Percentiles rank a stretch among this genome's conserved stretches.
Conservation (phyloP, 1,140 invertebrate genomes). For the Heliconius hewitsoni region DNA sequence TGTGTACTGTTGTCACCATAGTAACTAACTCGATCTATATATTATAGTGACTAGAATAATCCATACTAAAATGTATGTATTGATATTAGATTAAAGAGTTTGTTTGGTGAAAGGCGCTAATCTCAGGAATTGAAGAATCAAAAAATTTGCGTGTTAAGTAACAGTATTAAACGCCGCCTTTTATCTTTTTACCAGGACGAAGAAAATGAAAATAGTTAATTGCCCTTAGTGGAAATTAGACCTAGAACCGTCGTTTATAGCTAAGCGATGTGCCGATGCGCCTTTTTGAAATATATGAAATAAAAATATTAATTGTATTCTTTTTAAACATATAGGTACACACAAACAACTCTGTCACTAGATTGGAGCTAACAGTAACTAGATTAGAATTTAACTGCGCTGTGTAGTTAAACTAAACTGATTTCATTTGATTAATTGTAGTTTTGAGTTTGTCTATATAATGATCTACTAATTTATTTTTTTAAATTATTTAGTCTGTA, state of each 20-base stretch:
- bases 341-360: neutral
- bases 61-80: neutral
- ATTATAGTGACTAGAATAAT: neutral
- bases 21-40: neutral
- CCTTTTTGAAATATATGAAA: neutral
- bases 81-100: neutral
- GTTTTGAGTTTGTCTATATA: neutral
- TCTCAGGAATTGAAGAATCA: too few relatives aligned
- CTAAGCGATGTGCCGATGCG: neutral
- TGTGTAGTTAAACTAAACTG: neutral
- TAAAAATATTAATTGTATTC: neutral
- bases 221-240: neutral
- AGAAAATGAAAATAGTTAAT: neutral
- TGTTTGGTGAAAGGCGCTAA: too few relatives aligned
- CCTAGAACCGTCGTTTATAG: neutral
- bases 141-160: neutral
- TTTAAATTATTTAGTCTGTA: too few relatives aligned
- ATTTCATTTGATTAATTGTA: neutral
- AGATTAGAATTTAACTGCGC: neutral
- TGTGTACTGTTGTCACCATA: constrained; percentile 21
- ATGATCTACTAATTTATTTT: neutral
- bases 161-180: neutral
- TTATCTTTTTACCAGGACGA: neutral
- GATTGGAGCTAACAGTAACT: neutral
- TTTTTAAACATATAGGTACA: neutral